These are phyloP conservation scores for Drosophila prosaltans DNA, from an alignment of 1,140 invertebrate genomes.

Conservation along the genomic window DNA sequence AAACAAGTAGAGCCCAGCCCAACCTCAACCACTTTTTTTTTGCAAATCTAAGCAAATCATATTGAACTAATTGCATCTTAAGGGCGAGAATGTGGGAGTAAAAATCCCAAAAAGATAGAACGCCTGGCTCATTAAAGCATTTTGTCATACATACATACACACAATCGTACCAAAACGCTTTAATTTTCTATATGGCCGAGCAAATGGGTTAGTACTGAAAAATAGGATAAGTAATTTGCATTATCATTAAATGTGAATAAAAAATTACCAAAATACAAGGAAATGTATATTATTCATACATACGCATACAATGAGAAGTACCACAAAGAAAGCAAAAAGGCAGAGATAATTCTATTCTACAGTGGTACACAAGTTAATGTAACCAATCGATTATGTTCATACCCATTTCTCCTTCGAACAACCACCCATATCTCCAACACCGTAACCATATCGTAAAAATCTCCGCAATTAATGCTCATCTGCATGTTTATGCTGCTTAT, in stretches of 20 bases:
- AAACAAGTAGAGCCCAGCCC: conserved; percentile 11
- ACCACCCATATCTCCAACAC: no score
- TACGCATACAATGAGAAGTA: no score
- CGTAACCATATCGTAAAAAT: conserved; percentile 16
- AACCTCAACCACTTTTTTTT: background rate
- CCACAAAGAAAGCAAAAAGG: no score
- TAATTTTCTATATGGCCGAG: conserved; percentile 28
- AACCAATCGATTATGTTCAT: no score
- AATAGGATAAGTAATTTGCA: background rate
- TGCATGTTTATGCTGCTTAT: conserved; percentile 40
- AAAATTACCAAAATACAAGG: no score
- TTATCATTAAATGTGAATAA: background rate
- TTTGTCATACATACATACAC: background rate
- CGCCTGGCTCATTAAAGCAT: conserved; percentile 27
- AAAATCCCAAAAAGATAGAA: conserved; percentile 29
- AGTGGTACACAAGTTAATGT: no score
- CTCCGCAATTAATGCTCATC: conserved; percentile 47
- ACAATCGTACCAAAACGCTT: conserved; percentile 5
- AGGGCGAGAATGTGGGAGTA: conserved; percentile 26
- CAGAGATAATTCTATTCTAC: no score
- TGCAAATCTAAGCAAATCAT: conserved; percentile 50
- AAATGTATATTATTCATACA: no score
- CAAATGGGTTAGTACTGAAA: background rate
- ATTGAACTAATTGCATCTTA: conserved; percentile 64
- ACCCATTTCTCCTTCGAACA: no score